Conservation (phyloP, 1,140 invertebrate genomes). For the Brachionus calyciflorus region DNA sequence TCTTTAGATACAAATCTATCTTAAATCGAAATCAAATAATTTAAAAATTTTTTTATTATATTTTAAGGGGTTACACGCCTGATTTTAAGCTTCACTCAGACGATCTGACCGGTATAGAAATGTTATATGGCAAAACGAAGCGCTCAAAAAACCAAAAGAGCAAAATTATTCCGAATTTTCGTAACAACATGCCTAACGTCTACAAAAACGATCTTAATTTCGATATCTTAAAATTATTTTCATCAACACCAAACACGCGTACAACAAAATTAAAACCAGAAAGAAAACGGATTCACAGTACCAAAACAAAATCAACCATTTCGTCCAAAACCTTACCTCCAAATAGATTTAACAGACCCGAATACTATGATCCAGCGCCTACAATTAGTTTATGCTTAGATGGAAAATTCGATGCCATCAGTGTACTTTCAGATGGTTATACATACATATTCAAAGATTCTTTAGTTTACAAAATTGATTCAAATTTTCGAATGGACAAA, state of each 20-base stretch:
- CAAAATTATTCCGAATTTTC: slow-evolving; percentile 1
- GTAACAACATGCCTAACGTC: slow-evolving; percentile 27
- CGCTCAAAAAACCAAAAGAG: background rate
- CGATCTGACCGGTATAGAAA: slow-evolving; percentile 54
- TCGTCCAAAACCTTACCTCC: background rate
- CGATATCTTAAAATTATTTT: slow-evolving; percentile 6
- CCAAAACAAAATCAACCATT: background rate
- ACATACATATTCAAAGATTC: slow-evolving; percentile 45
- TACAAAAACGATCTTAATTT: slow-evolving; percentile 19
- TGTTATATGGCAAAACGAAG: slow-evolving; percentile 53
- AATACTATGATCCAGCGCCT: slow-evolving; percentile 5
- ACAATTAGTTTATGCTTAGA: slow-evolving; percentile 33
- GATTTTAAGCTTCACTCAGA: slow-evolving; percentile 52
- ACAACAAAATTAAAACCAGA: background rate
- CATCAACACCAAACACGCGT: background rate
- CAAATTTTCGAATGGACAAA: slow-evolving; percentile 24
- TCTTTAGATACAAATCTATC: no score
- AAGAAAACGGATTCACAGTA: background rate
- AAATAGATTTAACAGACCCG: slow-evolving; percentile 36
- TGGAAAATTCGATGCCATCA: slow-evolving; percentile 40
- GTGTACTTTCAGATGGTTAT: slow-evolving; percentile 15
- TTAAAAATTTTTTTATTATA: background rate
- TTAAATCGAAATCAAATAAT: no score
- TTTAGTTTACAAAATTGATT: slow-evolving; percentile 29
- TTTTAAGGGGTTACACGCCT: slow-evolving; percentile 52